Conservation (phyloP, 2,113 vertebrate species). For the Oxygymnocypris stewartii region DNA sequence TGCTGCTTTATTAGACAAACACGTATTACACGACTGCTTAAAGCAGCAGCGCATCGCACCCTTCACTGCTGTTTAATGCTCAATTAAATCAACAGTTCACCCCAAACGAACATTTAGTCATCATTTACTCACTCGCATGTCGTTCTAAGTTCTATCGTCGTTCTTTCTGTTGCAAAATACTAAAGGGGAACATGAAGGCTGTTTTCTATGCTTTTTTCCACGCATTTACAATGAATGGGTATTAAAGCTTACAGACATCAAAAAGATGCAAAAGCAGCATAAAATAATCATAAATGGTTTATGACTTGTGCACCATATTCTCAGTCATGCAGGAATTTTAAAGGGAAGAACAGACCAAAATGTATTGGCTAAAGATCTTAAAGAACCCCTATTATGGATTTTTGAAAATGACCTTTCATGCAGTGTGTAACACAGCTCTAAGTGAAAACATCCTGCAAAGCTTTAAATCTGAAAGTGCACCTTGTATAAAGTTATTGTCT, state of each 20-base stretch:
- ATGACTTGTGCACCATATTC: neutral
- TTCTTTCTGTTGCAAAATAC: neutral
- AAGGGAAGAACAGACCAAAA: no score
- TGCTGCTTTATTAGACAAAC: constrained; percentile 17
- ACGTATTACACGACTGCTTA: constrained; percentile 8
- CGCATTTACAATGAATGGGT: neutral
- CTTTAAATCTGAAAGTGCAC: no score
- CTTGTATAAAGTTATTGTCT: no score
- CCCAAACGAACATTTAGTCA: neutral
- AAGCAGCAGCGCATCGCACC: neutral
- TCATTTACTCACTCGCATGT: neutral
- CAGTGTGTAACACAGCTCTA: no score
- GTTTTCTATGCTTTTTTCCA: neutral
- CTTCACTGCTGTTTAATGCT: constrained; percentile 1
- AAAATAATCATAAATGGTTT: neutral
- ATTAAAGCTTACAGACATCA: neutral
- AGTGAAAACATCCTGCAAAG: no score
- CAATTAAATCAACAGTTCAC: neutral
- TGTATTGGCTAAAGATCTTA: no score
- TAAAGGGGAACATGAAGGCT: neutral
- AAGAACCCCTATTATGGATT: no score
- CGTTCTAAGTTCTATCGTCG: neutral
- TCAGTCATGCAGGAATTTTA: no score
- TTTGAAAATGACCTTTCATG: no score
- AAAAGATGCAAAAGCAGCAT: constrained; percentile 8